Evolutionary conservation across 2,113 vertebrate genomes (phyloP).

Genomic region (Varanus komodoensis): DNA sequence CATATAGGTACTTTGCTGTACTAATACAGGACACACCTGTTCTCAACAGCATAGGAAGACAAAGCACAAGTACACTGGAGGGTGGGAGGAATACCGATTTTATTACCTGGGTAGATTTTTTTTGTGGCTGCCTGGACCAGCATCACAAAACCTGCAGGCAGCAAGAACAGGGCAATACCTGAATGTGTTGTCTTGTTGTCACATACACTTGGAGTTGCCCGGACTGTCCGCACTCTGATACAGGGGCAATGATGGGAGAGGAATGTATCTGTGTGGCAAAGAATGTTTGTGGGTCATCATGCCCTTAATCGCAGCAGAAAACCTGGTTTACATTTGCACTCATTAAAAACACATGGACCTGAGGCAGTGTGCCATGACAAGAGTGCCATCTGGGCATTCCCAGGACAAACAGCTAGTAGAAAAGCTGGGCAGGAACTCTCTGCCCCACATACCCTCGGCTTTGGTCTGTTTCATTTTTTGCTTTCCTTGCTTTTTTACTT

Average conservation of each 20-base stretch:
- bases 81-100: background rate
- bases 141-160: background rate
- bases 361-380: background rate
- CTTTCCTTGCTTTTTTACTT: background rate
- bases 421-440: background rate
- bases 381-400: background rate
- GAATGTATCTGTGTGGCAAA: background rate
- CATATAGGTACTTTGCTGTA: no score
- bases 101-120: background rate
- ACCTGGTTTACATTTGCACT: no score
- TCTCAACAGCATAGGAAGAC: no score
- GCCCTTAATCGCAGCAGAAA: no score
- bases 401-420: background rate
- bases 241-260: background rate
- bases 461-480: no score
- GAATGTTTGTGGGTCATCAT: no score
- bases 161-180: background rate
- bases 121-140: background rate
- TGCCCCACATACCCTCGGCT: background rate
- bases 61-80: no score
- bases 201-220: no score
- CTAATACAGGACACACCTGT: no score
- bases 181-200: background rate
- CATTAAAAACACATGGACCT: background rate
- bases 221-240: no score